Conservation (phyloP, 2,797 vertebrate genomes). For the Ataeniobius toweri region DNA sequence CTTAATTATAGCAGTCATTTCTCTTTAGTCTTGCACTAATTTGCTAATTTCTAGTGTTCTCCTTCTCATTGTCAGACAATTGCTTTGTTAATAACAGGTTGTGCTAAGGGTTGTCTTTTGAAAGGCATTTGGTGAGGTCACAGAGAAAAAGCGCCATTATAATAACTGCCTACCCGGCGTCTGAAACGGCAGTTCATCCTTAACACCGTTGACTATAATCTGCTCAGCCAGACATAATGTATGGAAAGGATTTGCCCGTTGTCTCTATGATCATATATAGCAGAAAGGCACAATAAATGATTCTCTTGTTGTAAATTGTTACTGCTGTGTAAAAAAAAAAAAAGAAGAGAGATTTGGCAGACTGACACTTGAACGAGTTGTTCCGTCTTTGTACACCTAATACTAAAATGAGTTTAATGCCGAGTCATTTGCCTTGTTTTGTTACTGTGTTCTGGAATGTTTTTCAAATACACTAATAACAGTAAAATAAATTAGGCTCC, state of each 20-base stretch:
- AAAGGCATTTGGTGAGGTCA: conserved; percentile 37
- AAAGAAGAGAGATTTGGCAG: neutral
- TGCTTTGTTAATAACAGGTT: conserved; percentile 72
- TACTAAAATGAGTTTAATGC: neutral
- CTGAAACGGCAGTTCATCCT: conserved; percentile 62
- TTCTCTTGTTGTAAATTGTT: neutral
- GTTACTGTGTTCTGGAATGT: neutral
- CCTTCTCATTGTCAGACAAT: conserved; percentile 59
- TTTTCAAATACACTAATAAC: conserved; percentile 4
- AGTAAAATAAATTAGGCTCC: neutral
- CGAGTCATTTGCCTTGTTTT: neutral
- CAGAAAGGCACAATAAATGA: neutral
- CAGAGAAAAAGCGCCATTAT: conserved; percentile 68
- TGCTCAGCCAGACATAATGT: conserved; percentile 36
- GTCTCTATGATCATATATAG: neutral
- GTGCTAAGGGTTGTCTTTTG: conserved; percentile 47
- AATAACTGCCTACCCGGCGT: conserved; percentile 57
- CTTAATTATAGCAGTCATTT: conserved; percentile 69
- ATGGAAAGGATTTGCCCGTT: conserved; percentile 7
- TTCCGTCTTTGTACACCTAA: neutral
- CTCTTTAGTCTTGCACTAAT: conserved; percentile 65
- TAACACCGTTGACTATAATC: conserved; percentile 55
- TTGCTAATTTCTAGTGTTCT: conserved; percentile 63
- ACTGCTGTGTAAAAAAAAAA: neutral
- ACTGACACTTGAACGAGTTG: neutral